Base-by-base conservation (phyloP, 2,888 invertebrate species). In the Monopis laevigella region DNA sequence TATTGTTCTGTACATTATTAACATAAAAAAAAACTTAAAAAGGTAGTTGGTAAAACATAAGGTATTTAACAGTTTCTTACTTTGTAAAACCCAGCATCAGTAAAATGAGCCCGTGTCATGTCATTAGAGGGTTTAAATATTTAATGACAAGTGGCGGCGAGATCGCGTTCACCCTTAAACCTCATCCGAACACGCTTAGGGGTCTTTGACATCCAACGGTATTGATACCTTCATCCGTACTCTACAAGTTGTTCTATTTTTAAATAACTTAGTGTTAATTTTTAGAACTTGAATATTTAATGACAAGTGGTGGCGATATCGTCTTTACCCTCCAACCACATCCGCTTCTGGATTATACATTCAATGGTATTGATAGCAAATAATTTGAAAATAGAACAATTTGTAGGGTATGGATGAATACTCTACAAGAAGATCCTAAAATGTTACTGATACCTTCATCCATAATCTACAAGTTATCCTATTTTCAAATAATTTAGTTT, bases 111-210 rank as follows among this genome's bases (percentile, higher is more conserved):
- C 62, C 57, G 56, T 62, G 58, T 58, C 65, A 66, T 69, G 71
- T 73, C 73, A 74, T 74, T 74, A 74, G 67, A 65, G 68, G 69
- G 66, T 64, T 64, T 74, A 70, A 75, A 75, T 75, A 73, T 73
- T 74, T 74, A 66, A 75, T 62, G 59, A 59, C 64, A 65, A 58
- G 59, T 56, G 67, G 63, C 64, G 58, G 57, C 62, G 58, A 56
- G 52, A 58, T 59, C 63, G 60, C 62, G 47, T 48, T 46, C 51
- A 59, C 26, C 3, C 39, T 16, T 12, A 11, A 19, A 19, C 13
- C 38, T 39, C 27, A 4, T n/a, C 36, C 24, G 11, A 2, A 11
- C 36, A 19, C 12, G 19, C 36, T 21, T 54, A 65, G 67, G 67
- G 12, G 21, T 36, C 21, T n/a, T n/a, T n/a, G n/a, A n/a, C n/a